Conservation (phyloP, 2,888 invertebrate genomes). For the Hesperia comma region DNA sequence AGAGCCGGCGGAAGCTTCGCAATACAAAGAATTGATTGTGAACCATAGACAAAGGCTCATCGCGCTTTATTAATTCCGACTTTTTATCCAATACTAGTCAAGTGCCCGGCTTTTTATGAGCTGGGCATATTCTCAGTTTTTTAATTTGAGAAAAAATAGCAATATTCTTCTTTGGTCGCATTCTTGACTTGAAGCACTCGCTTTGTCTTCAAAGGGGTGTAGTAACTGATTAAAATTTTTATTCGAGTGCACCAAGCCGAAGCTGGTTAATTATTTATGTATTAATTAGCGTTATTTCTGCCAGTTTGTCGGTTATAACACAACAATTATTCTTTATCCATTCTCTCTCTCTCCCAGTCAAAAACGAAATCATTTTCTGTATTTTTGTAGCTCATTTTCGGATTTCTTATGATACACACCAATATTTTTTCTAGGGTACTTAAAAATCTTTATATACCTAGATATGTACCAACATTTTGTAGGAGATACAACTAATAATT, state of each 20-base stretch:
- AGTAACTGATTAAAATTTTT: conserved; percentile 35
- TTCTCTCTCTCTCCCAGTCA: no score
- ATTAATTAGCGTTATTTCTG: not conserved
- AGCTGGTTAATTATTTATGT: not conserved
- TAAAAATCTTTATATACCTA: no score
- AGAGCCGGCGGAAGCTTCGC: conserved; percentile 53
- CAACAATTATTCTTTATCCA: no score
- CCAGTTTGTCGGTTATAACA: no score
- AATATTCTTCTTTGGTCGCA: conserved; percentile 35
- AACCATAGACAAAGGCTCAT: conserved; percentile 57
- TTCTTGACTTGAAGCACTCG: conserved; percentile 35
- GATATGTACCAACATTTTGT: no score
- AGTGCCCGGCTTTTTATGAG: conserved; percentile 33
- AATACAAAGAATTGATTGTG: conserved; percentile 64
- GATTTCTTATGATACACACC: no score
- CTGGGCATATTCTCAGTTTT: conserved; percentile 32
- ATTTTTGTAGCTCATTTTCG: no score
- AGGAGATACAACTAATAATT: no score
- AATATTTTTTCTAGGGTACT: no score
- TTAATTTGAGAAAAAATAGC: conserved; percentile 30
- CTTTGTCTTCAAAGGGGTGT: conserved; percentile 37
- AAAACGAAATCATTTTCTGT: no score
- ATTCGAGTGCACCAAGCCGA: conserved; percentile 5
- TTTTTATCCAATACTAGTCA: conserved; percentile 40
- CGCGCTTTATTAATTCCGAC: conserved; percentile 60